Base-by-base conservation (phyloP, 2,888 invertebrate genomes). In the Tupiocoris notatus region DNA sequence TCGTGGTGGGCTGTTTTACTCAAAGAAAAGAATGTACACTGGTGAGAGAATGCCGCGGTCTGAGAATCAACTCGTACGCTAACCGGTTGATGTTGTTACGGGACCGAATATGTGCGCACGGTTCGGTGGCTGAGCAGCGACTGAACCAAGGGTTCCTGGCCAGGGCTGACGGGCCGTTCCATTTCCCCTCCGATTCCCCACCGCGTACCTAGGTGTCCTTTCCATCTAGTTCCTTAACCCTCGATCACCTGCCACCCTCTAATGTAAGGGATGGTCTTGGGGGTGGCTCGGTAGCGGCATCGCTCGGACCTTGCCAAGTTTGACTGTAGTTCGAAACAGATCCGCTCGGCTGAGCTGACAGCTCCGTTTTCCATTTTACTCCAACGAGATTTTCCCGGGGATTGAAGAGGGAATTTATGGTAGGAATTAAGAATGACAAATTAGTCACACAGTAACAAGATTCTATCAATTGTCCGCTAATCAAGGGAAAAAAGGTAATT, bases 41-140 rank as follows among this genome's bases (percentile, higher is more conserved):
- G 3, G 12, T 39, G 39, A n/a, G n/a, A n/a, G n/a, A n/a, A n/a
- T n/a, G n/a, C n/a, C 39, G 39, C 39, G 39, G 39, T 39, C 12
- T 39, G 39, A 39, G 39, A 12, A 39, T 39, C n/a, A n/a, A n/a
- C 12, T 39, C 39, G 39, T 39, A 39, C 39, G 39, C 39, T 39
- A 39, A 39, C 39, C 39, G 39, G 39, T 12, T 39, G 39, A 39
- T 39, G 39, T 39, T 39, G 6, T 39, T 3, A 39, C 39, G 39
- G 65, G 65, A 9, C 24, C 9, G 17, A 24, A 65, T n/a, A n/a
- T 12, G 17, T 25, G 56, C 59, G 65, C 75, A 21, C 75, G 61
- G 59, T 12, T 16, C 75, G 75, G 66, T n/a, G 58, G 57, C 66
- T 75, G 66, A 75, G 75, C 59, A 75, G 75, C 57, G 75, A 75